phyloP scores from a whole-genome alignment of 2,888 invertebrate species.

The Drosophila mettleri region DNA sequence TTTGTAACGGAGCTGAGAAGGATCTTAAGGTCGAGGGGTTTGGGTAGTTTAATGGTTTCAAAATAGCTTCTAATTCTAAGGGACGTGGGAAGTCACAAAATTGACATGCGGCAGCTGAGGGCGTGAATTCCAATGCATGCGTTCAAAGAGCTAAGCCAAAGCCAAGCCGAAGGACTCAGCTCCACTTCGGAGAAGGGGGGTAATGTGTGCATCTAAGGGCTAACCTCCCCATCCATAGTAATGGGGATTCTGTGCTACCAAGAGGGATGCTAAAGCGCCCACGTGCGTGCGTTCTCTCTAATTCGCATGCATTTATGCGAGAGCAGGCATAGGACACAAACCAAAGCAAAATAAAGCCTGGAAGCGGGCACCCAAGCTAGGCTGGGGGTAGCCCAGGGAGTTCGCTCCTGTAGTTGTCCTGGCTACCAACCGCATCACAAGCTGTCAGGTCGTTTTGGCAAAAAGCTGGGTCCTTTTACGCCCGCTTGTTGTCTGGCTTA shows the following conservation, averaged over 20 bases:
- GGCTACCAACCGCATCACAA: conserved; percentile 45
- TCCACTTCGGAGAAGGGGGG: conserved; percentile 3
- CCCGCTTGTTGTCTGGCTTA: conserved; percentile 70
- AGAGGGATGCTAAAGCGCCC: conserved; percentile 20
- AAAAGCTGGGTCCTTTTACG: conserved; percentile 39
- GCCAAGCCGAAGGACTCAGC: conserved; percentile 1
- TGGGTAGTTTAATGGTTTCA: conserved; percentile 51
- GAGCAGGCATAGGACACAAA: conserved; percentile 62
- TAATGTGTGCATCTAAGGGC: background rate
- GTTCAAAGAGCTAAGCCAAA: conserved; percentile 20
- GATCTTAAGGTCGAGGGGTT: background rate
- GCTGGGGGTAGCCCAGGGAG: conserved; percentile 3
- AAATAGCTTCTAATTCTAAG: conserved; percentile 34
- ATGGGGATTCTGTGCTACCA: background rate
- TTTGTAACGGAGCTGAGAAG: conserved; percentile 34
- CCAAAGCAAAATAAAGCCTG: conserved; percentile 17
- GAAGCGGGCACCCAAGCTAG: background rate
- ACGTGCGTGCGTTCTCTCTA: conserved; percentile 67
- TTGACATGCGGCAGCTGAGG: conserved; percentile 38
- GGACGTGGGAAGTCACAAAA: conserved; percentile 28
- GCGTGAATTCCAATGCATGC: conserved; percentile 71
- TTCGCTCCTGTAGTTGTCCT: conserved; percentile 45
- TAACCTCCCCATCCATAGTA: background rate
- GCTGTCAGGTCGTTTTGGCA: conserved; percentile 53
- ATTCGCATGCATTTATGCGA: conserved; percentile 82